Evolutionary conservation across 2,113 vertebrate genomes (phyloP), one percentile per base, ranked within the genome.

Genomic region (Stercorarius parasiticus): DNA sequence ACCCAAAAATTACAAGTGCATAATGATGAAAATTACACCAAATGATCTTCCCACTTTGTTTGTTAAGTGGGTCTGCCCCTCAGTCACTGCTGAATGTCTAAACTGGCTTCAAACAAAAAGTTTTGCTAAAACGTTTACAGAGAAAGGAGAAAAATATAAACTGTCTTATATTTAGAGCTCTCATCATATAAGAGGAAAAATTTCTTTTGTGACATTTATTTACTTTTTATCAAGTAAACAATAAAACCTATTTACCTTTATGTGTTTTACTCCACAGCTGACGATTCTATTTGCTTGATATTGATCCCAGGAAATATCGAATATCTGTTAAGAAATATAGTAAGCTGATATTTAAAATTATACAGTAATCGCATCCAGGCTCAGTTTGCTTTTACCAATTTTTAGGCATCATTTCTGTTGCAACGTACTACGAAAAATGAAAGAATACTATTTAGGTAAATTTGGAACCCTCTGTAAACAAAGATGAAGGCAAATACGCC

Each of bases 231-330:
- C 23, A 85, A 82, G 42, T 43, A 79, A 92, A 56, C 27, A 96
- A 77, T 36, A 86, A 88, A 95, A 93, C 26, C 32, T 87, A 90
- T 97, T 98, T 98, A 99, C 99, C 99, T 99, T 99, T 97, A 99
- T 99, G 96, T 99, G 99, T 93, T 99, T 99, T 89, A 99, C 99
- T 86, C 99, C 99, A 93, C 99, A 99, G 98, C 99, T 99, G 96
- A 99, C 99, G 58, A 99, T 97, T 94, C 99, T 98, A 90, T 98
- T 98, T 56, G 98, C 97, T 93, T 99, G 98, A 98, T 98, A 97
- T 0, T 98, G 99, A 97, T 99, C 99, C 99, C 99, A 99, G 89
- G 99, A 98, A 97, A 99, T 98, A 96, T 99, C 99, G 29, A 99
- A 99, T 98, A 99, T 99, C 99, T 99, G 98, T 97, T 79, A 88